These are phyloP conservation scores for Pristionchus fissidentatus DNA, from an alignment of 2,888 invertebrate species.

Conservation along the genomic window DNA sequence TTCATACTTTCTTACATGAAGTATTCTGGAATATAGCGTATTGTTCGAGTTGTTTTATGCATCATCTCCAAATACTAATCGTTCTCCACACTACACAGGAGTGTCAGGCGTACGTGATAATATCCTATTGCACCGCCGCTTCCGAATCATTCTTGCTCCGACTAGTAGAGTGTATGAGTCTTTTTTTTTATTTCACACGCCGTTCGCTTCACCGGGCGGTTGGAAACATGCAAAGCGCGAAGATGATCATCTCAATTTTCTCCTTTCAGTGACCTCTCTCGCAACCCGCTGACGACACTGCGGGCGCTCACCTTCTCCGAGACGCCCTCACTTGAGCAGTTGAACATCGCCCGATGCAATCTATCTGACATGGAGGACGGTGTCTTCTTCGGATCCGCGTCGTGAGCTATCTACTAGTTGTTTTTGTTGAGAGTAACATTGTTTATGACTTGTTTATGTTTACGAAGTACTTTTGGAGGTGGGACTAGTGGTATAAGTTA, in stretches of 20 bases:
- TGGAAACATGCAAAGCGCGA: too few species aligned
- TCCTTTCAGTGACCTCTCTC: slow-evolving; percentile 37
- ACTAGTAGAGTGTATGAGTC: not conserved
- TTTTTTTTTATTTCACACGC: not conserved
- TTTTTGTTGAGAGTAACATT: not conserved
- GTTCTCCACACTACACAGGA: too few species aligned
- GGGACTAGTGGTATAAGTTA: too few species aligned
- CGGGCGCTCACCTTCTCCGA: not conserved
- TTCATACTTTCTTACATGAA: too few species aligned
- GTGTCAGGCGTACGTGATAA: too few species aligned
- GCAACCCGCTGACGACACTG: slow-evolving; percentile 12
- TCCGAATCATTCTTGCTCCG: too few species aligned
- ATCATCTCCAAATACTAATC: too few species aligned
- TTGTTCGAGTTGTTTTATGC: too few species aligned
- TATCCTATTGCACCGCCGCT: too few species aligned
- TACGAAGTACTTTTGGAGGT: not conserved
- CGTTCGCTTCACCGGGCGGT: not conserved
- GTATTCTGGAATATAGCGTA: too few species aligned
- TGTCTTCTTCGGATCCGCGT: slow-evolving; percentile 21
- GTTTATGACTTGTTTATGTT: not conserved
- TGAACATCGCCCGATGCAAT: slow-evolving; percentile 20
- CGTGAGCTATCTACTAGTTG: not conserved
- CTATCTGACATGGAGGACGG: slow-evolving; percentile 43
- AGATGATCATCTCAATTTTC: not conserved
- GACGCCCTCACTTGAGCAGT: not conserved